A percentile compares a stretch with the other conserved stretches of the same genome.
Evolutionary conservation across 2,888 invertebrate species (phyloP).

Genomic region (Trypoxylon attenuatum): DNA sequence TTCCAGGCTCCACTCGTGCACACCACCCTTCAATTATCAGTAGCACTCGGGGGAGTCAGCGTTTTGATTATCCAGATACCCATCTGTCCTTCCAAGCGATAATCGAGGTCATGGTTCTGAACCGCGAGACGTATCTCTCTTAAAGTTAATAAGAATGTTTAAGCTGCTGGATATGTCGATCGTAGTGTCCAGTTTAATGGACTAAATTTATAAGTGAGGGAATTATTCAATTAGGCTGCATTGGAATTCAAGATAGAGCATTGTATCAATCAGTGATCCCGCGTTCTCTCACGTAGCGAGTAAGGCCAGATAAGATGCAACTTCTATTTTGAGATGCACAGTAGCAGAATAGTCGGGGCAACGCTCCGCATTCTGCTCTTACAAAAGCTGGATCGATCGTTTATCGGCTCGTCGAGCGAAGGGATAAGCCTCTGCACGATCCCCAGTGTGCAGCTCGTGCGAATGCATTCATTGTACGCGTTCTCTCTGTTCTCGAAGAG

Average conservation of each 20-base stretch:
- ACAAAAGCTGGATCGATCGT: conserved; percentile 15
- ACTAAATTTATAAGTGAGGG: too few relatives aligned
- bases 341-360: not conserved
- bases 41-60: too few relatives aligned
- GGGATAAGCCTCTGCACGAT: conserved; percentile 4
- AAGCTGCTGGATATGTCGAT: too few relatives aligned
- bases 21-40: too few relatives aligned
- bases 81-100: not conserved
- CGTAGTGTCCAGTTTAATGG: too few relatives aligned
- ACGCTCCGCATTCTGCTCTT: not conserved
- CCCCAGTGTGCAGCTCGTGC: not conserved
- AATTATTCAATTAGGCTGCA: too few relatives aligned
- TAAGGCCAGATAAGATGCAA: too few relatives aligned
- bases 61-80: too few relatives aligned
- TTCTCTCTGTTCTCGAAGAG: conserved; percentile 5
- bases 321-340: too few relatives aligned
- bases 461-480: conserved; percentile 11
- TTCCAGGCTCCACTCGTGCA: not conserved
- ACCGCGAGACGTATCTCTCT: not conserved
- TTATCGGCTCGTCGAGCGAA: conserved; percentile 3
- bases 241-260: too few relatives aligned
- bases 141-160: not conserved
- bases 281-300: too few relatives aligned
- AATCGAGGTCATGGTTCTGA: not conserved
- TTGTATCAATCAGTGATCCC: too few relatives aligned